Conservation (phyloP, 2,113 vertebrate genomes). For the Sialia sialis region DNA sequence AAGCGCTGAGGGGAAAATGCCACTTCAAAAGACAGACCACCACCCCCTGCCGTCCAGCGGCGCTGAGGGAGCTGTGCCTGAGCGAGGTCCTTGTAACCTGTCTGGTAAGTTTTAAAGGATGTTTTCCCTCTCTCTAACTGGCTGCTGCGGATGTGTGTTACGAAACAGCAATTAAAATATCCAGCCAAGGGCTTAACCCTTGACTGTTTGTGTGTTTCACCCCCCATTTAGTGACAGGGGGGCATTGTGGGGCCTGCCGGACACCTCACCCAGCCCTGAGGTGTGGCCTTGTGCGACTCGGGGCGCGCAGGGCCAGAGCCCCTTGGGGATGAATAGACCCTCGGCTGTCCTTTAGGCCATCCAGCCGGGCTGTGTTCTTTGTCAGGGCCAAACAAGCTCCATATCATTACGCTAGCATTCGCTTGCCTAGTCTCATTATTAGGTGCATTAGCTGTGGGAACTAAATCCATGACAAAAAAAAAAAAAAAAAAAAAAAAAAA, state of each 20-base stretch:
- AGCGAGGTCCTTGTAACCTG: neutral
- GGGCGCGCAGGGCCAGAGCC: neutral
- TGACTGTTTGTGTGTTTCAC: neutral
- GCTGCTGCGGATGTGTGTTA: neutral
- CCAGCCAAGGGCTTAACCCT: constrained; percentile 9
- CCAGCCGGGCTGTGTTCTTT: constrained; percentile 69
- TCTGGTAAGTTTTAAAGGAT: constrained; percentile 28
- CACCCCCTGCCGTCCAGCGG: neutral
- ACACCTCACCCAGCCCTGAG: neutral
- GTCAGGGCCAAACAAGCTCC: constrained; percentile 69
- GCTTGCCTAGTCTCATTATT: constrained; percentile 73
- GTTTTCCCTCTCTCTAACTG: constrained; percentile 2
- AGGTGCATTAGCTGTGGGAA: constrained; percentile 75
- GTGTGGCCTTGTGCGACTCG: neutral
- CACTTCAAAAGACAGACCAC: neutral
- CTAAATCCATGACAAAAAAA: constrained; percentile 71
- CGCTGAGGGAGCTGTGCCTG: neutral
- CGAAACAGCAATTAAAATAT: constrained; percentile 31
- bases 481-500: constrained; percentile 42
- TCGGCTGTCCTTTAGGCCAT: constrained; percentile 46
- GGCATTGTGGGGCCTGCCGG: neutral
- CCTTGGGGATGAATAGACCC: constrained; percentile 43
- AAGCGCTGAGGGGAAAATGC: neutral
- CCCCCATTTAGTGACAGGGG: neutral
- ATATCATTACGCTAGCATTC: constrained; percentile 62